Evolutionary conservation across 2,797 vertebrate genomes (phyloP), one percentile per base, ranked within the genome.

Genomic region (Garrulus glandarius): DNA sequence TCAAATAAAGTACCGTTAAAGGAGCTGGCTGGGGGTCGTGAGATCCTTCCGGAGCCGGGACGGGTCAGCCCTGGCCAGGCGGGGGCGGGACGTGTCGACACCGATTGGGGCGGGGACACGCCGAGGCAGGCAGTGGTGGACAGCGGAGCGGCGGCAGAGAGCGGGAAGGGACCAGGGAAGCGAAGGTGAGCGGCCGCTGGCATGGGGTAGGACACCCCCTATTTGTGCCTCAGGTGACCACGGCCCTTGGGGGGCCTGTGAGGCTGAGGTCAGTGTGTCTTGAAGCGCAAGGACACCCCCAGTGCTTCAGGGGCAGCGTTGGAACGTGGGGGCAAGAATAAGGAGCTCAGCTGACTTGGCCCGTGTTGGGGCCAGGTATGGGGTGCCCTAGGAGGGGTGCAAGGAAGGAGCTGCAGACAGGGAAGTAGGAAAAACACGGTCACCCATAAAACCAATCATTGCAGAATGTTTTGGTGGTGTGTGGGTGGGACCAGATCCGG

Each of bases 1-100:
- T 98, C 98, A 97, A 99, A 99, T 99, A 99, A 99, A 99, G 97
- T 98, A 98, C 98, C 98, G 98, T 98, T 97, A 95, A 97, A 97
- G 87, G 91, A 94, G 60, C 60, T 9, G 81, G 15, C 72, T 70
- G 68, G 9, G 67, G n/a, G 41, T 92, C 34, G 8, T 8, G 52
- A 26, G 57, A 10, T 92, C 27, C 14, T 81, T 36, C 13, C 9
- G 64, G 39, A 19, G 34, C 56, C 6, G 36, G 64, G 64, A 3
- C 7, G 17, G 47, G 37, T 23, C 36, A 19, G 52, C n/a, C 10
- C 22, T 5, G 34, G 47, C 56, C 70, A 11, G 0, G 36, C 39
- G 39, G 57, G 57, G 90, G 86, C 43, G 70, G 93, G 69, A 22
- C 11, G 8, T 16, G 36, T 49, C 6, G 77, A 22, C 47, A 1